These are phyloP conservation scores for Epinotia demarniana DNA, from an alignment of 2,888 invertebrate species.

Conservation along the genomic window DNA sequence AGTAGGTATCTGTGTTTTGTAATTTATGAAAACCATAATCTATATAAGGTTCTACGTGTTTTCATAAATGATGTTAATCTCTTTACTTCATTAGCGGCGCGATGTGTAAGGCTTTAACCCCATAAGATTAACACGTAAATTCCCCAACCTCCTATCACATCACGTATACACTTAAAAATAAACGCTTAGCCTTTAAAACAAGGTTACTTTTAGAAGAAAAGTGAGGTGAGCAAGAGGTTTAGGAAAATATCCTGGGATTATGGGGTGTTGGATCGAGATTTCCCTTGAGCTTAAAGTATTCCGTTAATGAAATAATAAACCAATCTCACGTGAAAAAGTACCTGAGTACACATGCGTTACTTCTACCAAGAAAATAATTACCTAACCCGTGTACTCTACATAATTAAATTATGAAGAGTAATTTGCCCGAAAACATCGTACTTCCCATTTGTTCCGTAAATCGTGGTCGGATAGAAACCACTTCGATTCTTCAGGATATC, in stretches of 20 bases:
- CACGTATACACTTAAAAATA: neutral
- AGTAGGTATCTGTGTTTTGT: no score
- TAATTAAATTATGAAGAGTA: no score
- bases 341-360: neutral
- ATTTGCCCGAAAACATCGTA: no score
- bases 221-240: neutral
- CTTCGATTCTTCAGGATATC: no score
- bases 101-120: neutral
- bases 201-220: neutral
- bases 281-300: conserved; percentile 11
- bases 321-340: neutral
- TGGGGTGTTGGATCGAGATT: neutral
- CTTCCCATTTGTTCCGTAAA: no score
- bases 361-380: neutral
- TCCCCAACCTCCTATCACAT: neutral
- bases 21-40: neutral
- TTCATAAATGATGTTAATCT: neutral
- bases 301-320: conserved; percentile 9
- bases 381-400: neutral
- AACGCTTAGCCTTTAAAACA: neutral
- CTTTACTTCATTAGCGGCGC: neutral
- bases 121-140: neutral
- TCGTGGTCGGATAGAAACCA: no score
- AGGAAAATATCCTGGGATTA: neutral
- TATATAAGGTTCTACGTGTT: neutral